Percentiles rank a stretch among this genome's conserved stretches.
Evolutionary conservation across 2,888 invertebrate species (phyloP).

Genomic region (Oligia latruncula): DNA sequence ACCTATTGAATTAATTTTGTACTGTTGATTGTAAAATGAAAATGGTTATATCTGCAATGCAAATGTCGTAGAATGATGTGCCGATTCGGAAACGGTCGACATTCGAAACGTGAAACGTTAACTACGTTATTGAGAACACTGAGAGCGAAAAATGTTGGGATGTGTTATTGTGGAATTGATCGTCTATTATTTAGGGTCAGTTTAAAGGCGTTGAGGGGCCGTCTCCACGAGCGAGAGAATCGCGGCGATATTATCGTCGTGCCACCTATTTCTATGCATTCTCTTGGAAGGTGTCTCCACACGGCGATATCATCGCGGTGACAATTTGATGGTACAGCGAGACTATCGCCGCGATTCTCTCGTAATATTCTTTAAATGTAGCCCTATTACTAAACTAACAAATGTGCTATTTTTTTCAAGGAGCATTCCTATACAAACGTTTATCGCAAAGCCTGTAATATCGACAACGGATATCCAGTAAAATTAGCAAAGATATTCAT

Average conservation of each 20-base stretch:
- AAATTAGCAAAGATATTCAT: neutral
- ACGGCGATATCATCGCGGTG: too few relatives aligned
- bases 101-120: constrained; percentile 70
- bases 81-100: constrained; percentile 68
- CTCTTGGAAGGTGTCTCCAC: too few relatives aligned
- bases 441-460: neutral
- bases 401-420: neutral
- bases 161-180: constrained; percentile 28
- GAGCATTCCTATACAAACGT: neutral
- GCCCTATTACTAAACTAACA: neutral
- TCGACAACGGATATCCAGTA: neutral
- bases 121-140: constrained; percentile 69
- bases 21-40: constrained; percentile 88
- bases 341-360: too few relatives aligned
- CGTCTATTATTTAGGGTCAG: neutral
- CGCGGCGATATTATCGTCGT: too few relatives aligned
- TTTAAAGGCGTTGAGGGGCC: neutral
- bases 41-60: constrained; percentile 84
- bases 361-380: neutral
- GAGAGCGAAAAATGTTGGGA: constrained; percentile 59
- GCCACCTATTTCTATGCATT: too few relatives aligned
- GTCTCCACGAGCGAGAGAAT: too few relatives aligned
- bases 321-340: too few relatives aligned
- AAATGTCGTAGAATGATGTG: constrained; percentile 72
- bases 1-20: constrained; percentile 86